Conservation (phyloP, 92 coral and sea anemone species). For the Porites lobata region DNA sequence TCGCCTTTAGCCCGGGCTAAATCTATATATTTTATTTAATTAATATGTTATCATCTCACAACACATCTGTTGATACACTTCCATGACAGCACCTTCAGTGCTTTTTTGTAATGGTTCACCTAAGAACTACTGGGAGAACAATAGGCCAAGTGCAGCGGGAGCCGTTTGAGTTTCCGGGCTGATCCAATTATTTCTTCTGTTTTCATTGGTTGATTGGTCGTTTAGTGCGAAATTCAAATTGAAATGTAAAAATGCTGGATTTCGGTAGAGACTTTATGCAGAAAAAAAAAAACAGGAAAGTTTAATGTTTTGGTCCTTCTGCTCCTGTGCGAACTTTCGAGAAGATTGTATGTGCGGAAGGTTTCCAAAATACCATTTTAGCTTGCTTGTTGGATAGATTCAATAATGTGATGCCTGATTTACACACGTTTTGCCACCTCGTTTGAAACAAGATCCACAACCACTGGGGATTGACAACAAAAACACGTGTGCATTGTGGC, state of each 20-base stretch:
- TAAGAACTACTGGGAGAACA: not conserved
- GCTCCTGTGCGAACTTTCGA: not conserved
- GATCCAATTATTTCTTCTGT: not conserved
- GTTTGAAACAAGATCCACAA: not conserved
- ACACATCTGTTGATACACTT: too few relatives aligned
- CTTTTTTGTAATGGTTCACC: not conserved
- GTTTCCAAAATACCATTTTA: not conserved
- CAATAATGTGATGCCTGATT: not conserved
- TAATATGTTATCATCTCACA: too few relatives aligned
- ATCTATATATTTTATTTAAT: too few relatives aligned
- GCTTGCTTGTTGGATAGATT: not conserved
- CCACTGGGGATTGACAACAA: not conserved
- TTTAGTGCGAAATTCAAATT: slow-evolving; percentile 4
- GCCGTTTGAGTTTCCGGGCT: not conserved
- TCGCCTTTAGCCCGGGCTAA: too few relatives aligned
- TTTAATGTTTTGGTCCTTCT: not conserved
- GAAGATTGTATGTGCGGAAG: not conserved
- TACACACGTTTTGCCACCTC: slow-evolving; percentile 1
- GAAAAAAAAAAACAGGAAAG: not conserved
- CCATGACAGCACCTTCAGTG: too few relatives aligned
- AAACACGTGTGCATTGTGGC: not conserved
- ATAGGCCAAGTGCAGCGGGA: slow-evolving; percentile 12
- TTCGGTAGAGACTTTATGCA: not conserved
- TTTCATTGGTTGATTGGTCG: not conserved
- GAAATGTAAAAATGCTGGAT: not conserved